A percentile compares a stretch with the other conserved stretches of the same genome.
phyloP scores from a whole-genome alignment of 2,888 invertebrate species.

The Melieria omissa region DNA sequence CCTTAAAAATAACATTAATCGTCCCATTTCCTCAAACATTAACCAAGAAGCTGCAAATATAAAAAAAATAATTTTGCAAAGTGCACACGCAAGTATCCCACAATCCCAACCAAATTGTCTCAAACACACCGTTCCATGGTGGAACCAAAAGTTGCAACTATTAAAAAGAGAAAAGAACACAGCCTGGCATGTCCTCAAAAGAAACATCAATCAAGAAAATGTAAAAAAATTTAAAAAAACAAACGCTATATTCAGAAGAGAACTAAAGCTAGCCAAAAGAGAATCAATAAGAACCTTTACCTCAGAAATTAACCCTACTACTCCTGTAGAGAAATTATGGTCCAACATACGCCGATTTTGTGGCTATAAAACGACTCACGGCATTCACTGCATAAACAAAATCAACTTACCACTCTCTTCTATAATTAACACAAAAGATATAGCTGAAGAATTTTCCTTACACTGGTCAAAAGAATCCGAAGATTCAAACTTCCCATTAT shows the following conservation, averaged over 20 bases:
- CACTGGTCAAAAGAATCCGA: background rate
- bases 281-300: no score
- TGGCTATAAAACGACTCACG: background rate
- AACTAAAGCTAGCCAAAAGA: no score
- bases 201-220: constrained; percentile 2
- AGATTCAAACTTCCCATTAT: background rate
- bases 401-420: background rate
- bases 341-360: background rate
- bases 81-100: no score
- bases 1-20: no score
- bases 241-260: constrained; percentile 3
- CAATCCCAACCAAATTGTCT: no score
- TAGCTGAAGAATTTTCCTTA: background rate
- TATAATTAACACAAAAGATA: background rate
- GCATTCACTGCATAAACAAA: background rate
- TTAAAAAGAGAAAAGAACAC: no score
- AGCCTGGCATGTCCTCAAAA: background rate
- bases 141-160: no score
- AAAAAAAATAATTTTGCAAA: background rate
- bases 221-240: background rate
- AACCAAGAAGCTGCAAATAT: background rate
- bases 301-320: no score
- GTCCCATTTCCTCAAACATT: no score
- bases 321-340: no score
- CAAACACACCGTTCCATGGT: no score